Conservation (phyloP, 2,888 invertebrate species). For the Drosophila subquinaria region DNA sequence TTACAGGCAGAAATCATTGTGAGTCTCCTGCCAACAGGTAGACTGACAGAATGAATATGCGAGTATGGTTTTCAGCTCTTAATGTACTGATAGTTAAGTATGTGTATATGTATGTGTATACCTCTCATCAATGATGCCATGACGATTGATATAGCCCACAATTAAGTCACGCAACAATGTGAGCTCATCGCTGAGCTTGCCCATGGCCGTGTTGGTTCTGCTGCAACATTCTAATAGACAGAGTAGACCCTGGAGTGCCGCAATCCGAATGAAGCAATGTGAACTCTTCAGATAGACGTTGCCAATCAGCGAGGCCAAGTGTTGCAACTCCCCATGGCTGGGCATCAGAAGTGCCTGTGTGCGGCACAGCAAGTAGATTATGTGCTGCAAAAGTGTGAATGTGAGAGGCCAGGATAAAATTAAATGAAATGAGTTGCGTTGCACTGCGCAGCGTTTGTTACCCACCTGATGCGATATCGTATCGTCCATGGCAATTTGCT, state of each 20-base stretch:
- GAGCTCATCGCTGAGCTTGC: constrained; percentile 85
- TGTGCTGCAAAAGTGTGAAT: constrained; percentile 73
- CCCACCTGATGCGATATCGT: constrained; percentile 89
- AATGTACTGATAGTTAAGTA: background rate
- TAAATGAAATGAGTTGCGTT: background rate
- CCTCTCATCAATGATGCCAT: constrained; percentile 86
- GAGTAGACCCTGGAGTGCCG: constrained; percentile 84
- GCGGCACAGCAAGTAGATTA: constrained; percentile 85
- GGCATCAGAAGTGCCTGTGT: constrained; percentile 85
- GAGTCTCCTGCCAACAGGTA: background rate
- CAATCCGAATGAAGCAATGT: constrained; percentile 85
- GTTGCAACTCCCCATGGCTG: constrained; percentile 83
- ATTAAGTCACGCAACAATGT: constrained; percentile 84
- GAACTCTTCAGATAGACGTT: constrained; percentile 85
- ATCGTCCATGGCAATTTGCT: constrained; percentile 90
- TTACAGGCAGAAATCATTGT: background rate
- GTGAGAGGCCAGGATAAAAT: constrained; percentile 1
- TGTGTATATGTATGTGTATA: constrained; percentile 39
- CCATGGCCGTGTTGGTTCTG: constrained; percentile 85
- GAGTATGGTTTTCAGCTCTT: background rate
- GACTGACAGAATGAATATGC: background rate
- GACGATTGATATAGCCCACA: constrained; percentile 84
- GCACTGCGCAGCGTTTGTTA: background rate
- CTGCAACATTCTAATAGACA: constrained; percentile 85
- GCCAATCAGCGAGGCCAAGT: constrained; percentile 83